Percentiles rank a stretch among this genome's conserved stretches.
Evolutionary conservation across 2,888 invertebrate species (phyloP).

Genomic region (Drosophila phalerata): DNA sequence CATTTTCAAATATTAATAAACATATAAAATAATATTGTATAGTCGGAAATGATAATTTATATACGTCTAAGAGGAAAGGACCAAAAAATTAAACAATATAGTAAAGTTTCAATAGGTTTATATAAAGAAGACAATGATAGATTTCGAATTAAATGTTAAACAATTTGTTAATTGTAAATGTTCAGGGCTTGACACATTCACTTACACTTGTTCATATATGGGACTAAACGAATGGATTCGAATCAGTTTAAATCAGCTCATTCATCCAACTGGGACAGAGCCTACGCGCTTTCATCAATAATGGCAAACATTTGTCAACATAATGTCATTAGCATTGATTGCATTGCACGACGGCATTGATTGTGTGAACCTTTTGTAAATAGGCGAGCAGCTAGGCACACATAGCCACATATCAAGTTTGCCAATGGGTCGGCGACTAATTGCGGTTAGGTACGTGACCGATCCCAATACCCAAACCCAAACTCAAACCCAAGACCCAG

Average conservation of each 20-base stretch:
- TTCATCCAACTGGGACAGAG: conserved; percentile 28
- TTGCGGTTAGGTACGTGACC: conserved; percentile 76
- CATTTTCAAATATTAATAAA: too few species aligned
- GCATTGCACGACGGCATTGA: conserved; percentile 73
- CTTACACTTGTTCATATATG: background rate
- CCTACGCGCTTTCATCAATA: conserved; percentile 73
- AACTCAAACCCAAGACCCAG: background rate
- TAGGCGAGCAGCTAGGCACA: conserved; percentile 52
- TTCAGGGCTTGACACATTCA: conserved; percentile 11
- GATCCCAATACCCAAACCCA: conserved; percentile 1
- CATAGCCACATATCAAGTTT: conserved; percentile 59
- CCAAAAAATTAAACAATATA: too few species aligned
- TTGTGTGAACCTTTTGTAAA: conserved; percentile 77
- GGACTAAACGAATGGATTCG: conserved; percentile 15
- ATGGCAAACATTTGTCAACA: conserved; percentile 80
- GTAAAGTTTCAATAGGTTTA: too few species aligned
- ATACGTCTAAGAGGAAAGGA: too few species aligned
- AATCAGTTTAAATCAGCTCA: conserved; percentile 45
- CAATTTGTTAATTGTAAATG: conserved; percentile 11
- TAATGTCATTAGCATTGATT: conserved; percentile 82
- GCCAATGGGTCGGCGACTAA: conserved; percentile 73
- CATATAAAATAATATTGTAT: too few species aligned
- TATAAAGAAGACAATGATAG: background rate
- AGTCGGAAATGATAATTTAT: too few species aligned
- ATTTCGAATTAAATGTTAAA: conserved; percentile 22